Conservation (phyloP, 1,140 invertebrate genomes). For the Heliconius hermathena region DNA sequence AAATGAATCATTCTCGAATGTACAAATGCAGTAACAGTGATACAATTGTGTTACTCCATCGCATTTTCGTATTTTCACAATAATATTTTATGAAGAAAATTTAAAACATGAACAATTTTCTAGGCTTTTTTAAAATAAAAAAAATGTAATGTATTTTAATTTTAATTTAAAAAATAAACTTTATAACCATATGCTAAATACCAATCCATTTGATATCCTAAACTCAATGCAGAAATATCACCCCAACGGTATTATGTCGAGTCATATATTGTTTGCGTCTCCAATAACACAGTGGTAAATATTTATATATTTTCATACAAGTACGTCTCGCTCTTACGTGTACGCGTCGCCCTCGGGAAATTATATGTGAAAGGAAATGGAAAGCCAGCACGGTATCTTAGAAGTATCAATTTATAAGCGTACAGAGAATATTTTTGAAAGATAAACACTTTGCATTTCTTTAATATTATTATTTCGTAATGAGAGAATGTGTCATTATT, state of each 20-base stretch:
- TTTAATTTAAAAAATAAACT: not conserved
- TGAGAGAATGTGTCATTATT: too few relatives aligned
- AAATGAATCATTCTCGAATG: too few relatives aligned
- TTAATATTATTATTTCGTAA: not conserved
- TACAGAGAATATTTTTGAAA: not conserved
- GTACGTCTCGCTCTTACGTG: conserved; percentile 24
- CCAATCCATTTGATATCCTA: not conserved
- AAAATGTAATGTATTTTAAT: too few relatives aligned
- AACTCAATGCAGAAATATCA: not conserved
- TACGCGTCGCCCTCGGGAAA: conserved; percentile 52
- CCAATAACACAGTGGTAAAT: conserved; percentile 19
- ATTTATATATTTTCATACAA: conserved; percentile 27
- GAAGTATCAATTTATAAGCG: conserved; percentile 38
- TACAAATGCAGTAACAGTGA: too few relatives aligned
- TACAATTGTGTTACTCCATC: too few relatives aligned
- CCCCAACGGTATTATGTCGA: not conserved
- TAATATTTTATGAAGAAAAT: too few relatives aligned
- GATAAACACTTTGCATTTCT: not conserved
- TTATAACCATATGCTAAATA: not conserved
- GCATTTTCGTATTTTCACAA: too few relatives aligned
- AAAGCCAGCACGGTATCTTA: conserved; percentile 37
- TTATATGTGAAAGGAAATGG: conserved; percentile 58
- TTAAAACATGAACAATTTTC: too few relatives aligned
- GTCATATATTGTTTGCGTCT: conserved; percentile 22
- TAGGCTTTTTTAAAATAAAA: too few relatives aligned